These are phyloP conservation scores for Empis livida DNA, from an alignment of 2,888 invertebrate genomes.

Conservation along the genomic window DNA sequence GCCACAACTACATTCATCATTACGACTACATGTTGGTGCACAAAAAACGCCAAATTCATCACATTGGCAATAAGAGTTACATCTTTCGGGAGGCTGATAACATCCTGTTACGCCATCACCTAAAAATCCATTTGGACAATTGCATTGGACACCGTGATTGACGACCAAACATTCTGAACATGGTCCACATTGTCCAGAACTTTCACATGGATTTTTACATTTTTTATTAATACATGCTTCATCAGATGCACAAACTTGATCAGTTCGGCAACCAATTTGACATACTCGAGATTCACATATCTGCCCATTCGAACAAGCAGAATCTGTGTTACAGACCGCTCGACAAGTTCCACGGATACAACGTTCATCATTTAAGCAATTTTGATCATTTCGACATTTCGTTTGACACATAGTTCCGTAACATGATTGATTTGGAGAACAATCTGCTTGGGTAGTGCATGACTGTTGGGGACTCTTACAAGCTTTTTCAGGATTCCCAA, in stretches of 20 bases:
- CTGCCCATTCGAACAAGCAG: constrained; percentile 64
- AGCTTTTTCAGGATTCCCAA: constrained; percentile 60
- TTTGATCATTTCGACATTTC: constrained; percentile 64
- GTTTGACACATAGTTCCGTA: constrained; percentile 66
- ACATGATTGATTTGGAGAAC: constrained; percentile 58
- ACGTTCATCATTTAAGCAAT: constrained; percentile 74
- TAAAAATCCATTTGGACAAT: constrained; percentile 65
- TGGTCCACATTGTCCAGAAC: constrained; percentile 60
- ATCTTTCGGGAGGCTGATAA: constrained; percentile 53
- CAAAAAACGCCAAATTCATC: constrained; percentile 68
- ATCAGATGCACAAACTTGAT: constrained; percentile 58
- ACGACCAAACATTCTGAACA: constrained; percentile 73
- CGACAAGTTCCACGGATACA: constrained; percentile 75
- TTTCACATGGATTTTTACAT: constrained; percentile 68
- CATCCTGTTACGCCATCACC: constrained; percentile 75
- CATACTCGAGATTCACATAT: constrained; percentile 81
- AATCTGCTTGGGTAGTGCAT: constrained; percentile 54
- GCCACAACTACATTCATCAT: constrained; percentile 66
- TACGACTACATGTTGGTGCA: constrained; percentile 49
- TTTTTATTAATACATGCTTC: constrained; percentile 72
- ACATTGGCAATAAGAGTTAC: constrained; percentile 66
- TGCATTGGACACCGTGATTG: constrained; percentile 76
- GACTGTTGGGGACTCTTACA: constrained; percentile 55
- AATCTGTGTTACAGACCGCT: constrained; percentile 74
- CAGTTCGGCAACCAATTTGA: constrained; percentile 74